A percentile compares a stretch with the other conserved stretches of the same genome.
Evolutionary conservation across 2,113 vertebrate species (phyloP).

Genomic region (Ammodytes dubius): DNA sequence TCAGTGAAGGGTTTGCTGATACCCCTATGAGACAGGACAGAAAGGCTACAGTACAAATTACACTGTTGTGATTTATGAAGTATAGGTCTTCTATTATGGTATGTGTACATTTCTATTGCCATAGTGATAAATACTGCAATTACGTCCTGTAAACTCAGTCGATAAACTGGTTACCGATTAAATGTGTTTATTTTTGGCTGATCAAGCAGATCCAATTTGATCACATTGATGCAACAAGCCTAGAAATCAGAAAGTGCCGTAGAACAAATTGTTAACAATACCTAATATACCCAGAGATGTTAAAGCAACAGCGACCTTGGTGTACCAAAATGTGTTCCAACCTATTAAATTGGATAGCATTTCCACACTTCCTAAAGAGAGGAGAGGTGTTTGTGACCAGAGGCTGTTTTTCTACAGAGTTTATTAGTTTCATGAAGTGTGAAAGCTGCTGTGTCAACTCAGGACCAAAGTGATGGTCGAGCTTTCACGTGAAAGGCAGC

Average conservation of each 20-base stretch:
- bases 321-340: conserved; percentile 3
- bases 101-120: neutral
- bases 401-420: conserved; percentile 27
- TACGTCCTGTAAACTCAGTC: neutral
- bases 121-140: neutral
- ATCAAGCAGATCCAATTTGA: neutral
- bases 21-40: neutral
- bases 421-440: conserved; percentile 31
- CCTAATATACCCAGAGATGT: neutral
- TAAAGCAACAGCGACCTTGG: neutral
- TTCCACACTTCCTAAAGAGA: conserved; percentile 33
- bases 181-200: conserved; percentile 11
- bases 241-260: neutral
- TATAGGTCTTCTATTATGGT: neutral
- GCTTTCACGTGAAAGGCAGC: neutral
- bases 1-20: neutral
- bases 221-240: conserved; percentile 1
- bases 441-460: conserved; percentile 39
- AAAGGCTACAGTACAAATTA: neutral
- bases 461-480: conserved; percentile 5
- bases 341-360: conserved; percentile 23
- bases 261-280: neutral
- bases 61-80: neutral
- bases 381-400: conserved; percentile 17
- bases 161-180: neutral